Base-by-base conservation (phyloP, 1,140 invertebrate species). In the Ctenoplectra terminalis region DNA sequence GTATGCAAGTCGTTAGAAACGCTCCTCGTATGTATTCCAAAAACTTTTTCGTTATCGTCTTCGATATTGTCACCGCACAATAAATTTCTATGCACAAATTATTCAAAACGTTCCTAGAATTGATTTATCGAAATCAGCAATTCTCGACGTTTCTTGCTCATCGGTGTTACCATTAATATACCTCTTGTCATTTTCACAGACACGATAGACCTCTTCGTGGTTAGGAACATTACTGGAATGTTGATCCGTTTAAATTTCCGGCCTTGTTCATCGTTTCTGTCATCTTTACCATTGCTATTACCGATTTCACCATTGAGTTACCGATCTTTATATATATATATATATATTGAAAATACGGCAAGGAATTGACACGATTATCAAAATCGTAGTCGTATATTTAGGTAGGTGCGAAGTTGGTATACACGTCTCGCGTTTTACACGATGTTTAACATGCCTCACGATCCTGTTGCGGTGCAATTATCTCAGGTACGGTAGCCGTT, bases 311-410 rank as follows among this genome's bases (percentile, higher is more conserved):
- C n/a, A 23, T 60, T 7, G 23, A 37, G 34, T 17, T 34, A 63
- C 73, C 37, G 43, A 37, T 54, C 20, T 81, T 66, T 81, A n/a
- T n/a, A n/a, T n/a, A n/a, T n/a, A n/a, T n/a, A n/a, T n/a, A 66
- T 52, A 48, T 40, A 61, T 60, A 60, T 76, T 52, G 61, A 34
- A 50, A 48, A 56, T 29, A 48, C 60, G 20, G 69, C 26, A 29
- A 48, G 29, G 29, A 50, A 83, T 50, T 70, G 76, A 74, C n/a
- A 46, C 40, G 26, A 52, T 56, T 50, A 77, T 43, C 60, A 71
- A 73, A 46, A 61, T 15, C 34, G 31, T 31, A 29, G 31, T 43
- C n/a, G 20, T n/a, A 70, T 31, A 64, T 78, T 76, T 69, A 54
- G 40, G 60, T 79, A 66, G 54, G 69, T 73, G 71, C 61, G 34